These are phyloP conservation scores for Cryptoprocta ferox DNA, from an alignment of 2,797 vertebrate genomes.

Conservation along the genomic window DNA sequence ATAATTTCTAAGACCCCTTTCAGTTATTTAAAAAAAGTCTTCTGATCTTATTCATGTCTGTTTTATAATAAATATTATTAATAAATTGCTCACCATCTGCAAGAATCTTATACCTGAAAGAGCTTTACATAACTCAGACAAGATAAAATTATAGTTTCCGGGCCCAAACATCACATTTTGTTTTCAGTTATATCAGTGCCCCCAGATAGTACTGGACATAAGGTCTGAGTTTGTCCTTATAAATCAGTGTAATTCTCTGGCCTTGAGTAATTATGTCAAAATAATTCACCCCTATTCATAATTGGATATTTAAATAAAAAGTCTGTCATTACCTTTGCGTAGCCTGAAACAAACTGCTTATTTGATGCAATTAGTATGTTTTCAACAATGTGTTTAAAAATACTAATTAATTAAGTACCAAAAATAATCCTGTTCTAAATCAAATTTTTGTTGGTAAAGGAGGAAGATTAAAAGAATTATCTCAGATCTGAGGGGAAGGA, in stretches of 20 bases:
- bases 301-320: slow-evolving; percentile 60
- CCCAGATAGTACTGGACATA: background rate
- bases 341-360: slow-evolving; percentile 48
- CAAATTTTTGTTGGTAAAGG: slow-evolving; percentile 52
- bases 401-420: slow-evolving; percentile 60
- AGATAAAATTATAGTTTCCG: slow-evolving; percentile 38
- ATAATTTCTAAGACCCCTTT: slow-evolving; percentile 19
- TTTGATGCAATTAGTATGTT: slow-evolving; percentile 54
- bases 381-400: slow-evolving; percentile 64
- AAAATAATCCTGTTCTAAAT: slow-evolving; percentile 51
- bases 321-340: background rate
- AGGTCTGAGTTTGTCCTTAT: background rate
- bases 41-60: background rate
- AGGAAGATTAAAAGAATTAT: slow-evolving; percentile 47
- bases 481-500: background rate
- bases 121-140: slow-evolving; percentile 32
- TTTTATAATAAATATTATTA: background rate
- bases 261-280: slow-evolving; percentile 16
- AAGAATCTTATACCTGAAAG: background rate
- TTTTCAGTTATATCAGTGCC: background rate
- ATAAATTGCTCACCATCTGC: background rate
- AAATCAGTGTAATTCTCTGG: background rate
- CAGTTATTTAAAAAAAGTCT: background rate
- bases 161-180: background rate
- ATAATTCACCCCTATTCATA: slow-evolving; percentile 45